Base-by-base conservation (phyloP, 2,888 invertebrate species). In the Fabriciana adippe region DNA sequence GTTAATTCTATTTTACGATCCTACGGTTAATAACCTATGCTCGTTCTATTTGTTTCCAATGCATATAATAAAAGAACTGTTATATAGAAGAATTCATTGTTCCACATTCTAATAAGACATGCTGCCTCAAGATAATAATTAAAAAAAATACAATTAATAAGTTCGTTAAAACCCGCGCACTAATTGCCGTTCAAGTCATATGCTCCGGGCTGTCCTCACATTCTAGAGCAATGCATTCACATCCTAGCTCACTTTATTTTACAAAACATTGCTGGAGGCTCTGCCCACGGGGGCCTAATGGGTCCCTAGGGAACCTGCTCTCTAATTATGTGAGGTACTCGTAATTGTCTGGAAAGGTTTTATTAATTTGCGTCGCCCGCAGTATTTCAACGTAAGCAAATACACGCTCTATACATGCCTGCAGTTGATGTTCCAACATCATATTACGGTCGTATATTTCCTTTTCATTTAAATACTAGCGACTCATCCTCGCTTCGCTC, bases 61-160 rank as follows among this genome's bases (percentile, higher is more conserved):
- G 51, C 60, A 61, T 56, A 55, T 59, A 61, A 85, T 81, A 85
- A 80, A 77, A 80, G 77, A 80, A 86, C 89, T 88, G 90, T 88
- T 90, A 89, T 78, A 63, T 55, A 65, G 55, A 61, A 67, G 57
- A 69, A 65, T 63, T 66, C 64, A 66, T 70, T 67, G 67, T 70
- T 66, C 72, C 26, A 85, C 78, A 83, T 84, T 86, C 76, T 85
- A 84, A 88, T 87, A 85, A 85, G 81, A 75, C 75, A 73, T 78
- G 75, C 75, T 76, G 81, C 81, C 80, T 82, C 79, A 79, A 83
- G 80, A 78, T 76, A 78, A 71, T 73, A 72, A 79, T 78, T 79
- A 74, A 73, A 80, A n/a, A 64, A 72, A 79, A 79, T 75, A 75
- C 76, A 72, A 78, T 76, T 77, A 82, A 83, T 82, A 82, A 82